A percentile compares a stretch with the other conserved stretches of the same genome.
Evolutionary conservation across 2,113 vertebrate genomes (phyloP).

Genomic region (Silurus asotus): DNA sequence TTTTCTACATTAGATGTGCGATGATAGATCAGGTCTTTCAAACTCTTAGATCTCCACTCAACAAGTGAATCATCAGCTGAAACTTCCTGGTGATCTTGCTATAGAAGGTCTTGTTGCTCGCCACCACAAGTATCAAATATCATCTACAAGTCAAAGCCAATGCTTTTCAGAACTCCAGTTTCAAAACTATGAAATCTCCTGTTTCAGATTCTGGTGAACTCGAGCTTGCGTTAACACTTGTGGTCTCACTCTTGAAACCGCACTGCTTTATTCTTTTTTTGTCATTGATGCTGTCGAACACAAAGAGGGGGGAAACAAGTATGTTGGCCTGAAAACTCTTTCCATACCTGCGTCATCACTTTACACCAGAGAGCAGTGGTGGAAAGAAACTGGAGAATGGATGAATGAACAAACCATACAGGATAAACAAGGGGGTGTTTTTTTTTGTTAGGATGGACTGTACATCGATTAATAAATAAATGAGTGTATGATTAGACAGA

Average conservation of each 20-base stretch:
- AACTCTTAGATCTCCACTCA: background rate
- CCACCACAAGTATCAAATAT: background rate
- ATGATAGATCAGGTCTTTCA: background rate
- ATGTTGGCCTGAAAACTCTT: conserved; percentile 1
- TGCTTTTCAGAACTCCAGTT: background rate
- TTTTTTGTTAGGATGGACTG: background rate
- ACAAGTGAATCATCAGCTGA: background rate
- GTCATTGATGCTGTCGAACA: background rate
- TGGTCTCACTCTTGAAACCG: conserved; percentile 13
- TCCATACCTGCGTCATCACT: background rate
- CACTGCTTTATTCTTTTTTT: conserved; percentile 12
- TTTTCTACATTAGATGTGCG: background rate
- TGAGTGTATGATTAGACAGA: background rate
- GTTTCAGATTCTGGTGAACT: background rate
- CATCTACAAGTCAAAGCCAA: background rate
- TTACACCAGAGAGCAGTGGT: background rate
- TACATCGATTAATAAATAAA: background rate
- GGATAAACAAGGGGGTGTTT: background rate
- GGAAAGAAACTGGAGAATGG: background rate
- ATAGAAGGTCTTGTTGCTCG: background rate
- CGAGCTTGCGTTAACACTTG: background rate
- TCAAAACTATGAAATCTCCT: background rate
- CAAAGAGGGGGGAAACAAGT: background rate
- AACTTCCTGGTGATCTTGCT: conserved; percentile 21
- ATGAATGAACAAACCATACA: conserved; percentile 18